phyloP scores from a whole-genome alignment of 2,888 invertebrate genomes.

The Ochropacha duplaris region DNA sequence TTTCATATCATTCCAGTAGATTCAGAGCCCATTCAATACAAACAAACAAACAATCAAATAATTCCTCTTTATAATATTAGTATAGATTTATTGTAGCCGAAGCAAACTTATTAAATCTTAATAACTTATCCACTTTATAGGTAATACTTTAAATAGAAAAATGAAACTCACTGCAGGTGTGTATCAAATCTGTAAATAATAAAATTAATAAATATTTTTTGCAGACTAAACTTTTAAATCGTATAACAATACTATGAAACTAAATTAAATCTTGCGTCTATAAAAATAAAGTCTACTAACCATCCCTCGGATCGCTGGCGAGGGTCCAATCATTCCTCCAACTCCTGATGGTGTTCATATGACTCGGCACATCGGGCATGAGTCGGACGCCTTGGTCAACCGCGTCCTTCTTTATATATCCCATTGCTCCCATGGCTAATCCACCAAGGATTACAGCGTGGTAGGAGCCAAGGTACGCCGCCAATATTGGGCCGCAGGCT shows the following conservation, averaged over 20 bases:
- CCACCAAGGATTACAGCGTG: constrained; percentile 61
- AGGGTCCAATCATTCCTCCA: constrained; percentile 53
- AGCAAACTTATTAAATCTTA: no score
- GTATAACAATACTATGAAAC: neutral
- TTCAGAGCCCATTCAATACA: no score
- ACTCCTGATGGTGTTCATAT: constrained; percentile 38
- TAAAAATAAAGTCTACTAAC: constrained; percentile 32
- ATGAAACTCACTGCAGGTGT: constrained; percentile 35
- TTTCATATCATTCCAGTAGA: no score
- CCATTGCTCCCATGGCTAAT: constrained; percentile 48
- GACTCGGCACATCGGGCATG: constrained; percentile 30
- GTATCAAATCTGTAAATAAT: constrained; percentile 37
- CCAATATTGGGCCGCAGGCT: constrained; percentile 63
- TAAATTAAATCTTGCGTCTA: neutral
- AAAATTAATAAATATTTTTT: constrained; percentile 1
- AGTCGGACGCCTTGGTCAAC: constrained; percentile 35
- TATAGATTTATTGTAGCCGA: no score
- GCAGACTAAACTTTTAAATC: neutral
- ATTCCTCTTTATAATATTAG: no score
- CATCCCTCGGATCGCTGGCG: constrained; percentile 50
- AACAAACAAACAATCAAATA: no score
- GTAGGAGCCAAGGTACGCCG: constrained; percentile 49
- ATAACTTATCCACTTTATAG: no score
- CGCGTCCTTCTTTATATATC: constrained; percentile 55
- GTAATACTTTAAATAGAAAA: neutral